These are phyloP conservation scores for Leptinotarsa texana DNA, from an alignment of 1,140 invertebrate species.

Conservation along the genomic window DNA sequence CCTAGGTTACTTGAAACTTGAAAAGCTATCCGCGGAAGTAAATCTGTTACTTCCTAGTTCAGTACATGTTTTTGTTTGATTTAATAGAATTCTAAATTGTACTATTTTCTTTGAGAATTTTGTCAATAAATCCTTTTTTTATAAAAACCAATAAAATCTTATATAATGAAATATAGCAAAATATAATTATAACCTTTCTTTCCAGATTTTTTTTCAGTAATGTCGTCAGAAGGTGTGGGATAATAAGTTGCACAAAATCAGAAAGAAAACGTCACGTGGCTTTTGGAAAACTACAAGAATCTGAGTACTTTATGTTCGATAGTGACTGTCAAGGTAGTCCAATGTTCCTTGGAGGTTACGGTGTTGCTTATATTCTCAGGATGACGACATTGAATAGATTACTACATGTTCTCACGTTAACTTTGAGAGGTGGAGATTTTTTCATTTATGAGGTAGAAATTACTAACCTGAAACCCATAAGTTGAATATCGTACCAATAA, in stretches of 20 bases:
- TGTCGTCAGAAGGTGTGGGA: constrained; percentile 55
- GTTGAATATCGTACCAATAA: neutral
- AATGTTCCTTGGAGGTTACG: constrained; percentile 62
- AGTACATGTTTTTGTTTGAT: no score
- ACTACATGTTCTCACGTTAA: constrained; percentile 57
- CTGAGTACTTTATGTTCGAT: constrained; percentile 67
- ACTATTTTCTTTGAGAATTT: no score
- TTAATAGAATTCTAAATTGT: no score
- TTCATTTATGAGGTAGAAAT: constrained; percentile 49
- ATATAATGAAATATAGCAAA: no score
- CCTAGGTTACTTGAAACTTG: no score
- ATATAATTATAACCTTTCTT: constrained; percentile 6
- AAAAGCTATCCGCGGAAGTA: no score
- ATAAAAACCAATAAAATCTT: no score
- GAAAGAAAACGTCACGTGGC: constrained; percentile 57
- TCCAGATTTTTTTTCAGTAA: constrained; percentile 61
- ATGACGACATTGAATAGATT: constrained; percentile 63
- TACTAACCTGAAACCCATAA: constrained; percentile 38
- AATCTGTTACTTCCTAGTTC: no score
- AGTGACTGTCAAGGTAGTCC: constrained; percentile 63
- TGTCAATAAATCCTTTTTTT: no score
- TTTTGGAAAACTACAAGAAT: constrained; percentile 59
- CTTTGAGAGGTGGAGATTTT: constrained; percentile 52
- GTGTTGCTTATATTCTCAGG: constrained; percentile 62
- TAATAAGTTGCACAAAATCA: constrained; percentile 58